Base-by-base conservation (phyloP, 1,140 invertebrate genomes). In the Asbolus verrucosus region DNA sequence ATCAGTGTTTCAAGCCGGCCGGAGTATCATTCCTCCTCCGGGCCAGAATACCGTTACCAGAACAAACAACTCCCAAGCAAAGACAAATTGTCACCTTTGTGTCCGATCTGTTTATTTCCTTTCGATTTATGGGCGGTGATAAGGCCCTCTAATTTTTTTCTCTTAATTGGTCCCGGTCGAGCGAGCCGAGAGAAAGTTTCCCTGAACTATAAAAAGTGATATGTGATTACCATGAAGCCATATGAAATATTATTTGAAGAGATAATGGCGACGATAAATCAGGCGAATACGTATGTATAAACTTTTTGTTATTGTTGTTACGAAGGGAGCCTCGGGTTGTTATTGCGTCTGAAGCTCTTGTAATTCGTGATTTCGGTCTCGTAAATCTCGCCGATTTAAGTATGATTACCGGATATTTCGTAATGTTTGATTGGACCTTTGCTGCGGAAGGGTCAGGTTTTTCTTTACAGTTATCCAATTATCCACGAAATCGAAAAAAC, bases 221-320 rank as follows among this genome's bases (percentile, higher is more conserved):
- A 54, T 9, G 46, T 50, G 43, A 18, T 50, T 43, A 43, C 14
- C 13, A 18, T 43, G 39, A 43, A 43, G 43, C 19, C 21, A 13
- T 27, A 54, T 54, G 46, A 54, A 54, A 54, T 54, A 54, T 54
- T 54, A 54, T 54, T 27, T 8, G 19, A 54, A 13, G 21, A 54
- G 46, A 54, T 54, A 54, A 54, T 54, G 24, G 46, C 2, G 46
- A 30, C 46, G 46, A 54, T 54, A 54, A 54, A 54, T 54, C 46
- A 54, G 46, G 21, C n/a, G 46, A 54, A 54, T 54, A 54, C 27
- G 46, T 54, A 54, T 43, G n/a, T n/a, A n/a, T n/a, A n/a, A n/a
- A 30, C 24, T 27, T n/a, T 54, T 54, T 54, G 24, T 54, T 16
- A 11, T 54, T 54, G n/a, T 27, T 16, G 19, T 54, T 54, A 21